phyloP scores from a whole-genome alignment of 2,797 vertebrate genomes.

The Parambassis ranga region DNA sequence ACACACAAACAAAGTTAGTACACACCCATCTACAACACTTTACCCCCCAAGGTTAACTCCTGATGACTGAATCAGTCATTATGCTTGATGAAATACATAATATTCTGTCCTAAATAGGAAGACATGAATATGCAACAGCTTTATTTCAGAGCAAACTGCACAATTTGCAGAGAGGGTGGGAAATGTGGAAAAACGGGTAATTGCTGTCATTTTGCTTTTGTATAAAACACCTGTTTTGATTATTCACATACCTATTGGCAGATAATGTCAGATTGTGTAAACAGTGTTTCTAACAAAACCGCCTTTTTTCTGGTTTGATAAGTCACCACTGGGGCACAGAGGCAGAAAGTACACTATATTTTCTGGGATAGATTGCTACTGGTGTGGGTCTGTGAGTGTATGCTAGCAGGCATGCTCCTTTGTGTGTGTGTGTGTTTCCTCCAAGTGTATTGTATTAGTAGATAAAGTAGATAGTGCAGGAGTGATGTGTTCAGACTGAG shows the following conservation, averaged over 20 bases:
- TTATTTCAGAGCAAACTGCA: conserved; percentile 25
- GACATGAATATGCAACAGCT: conserved; percentile 56
- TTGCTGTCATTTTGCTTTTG: conserved; percentile 17
- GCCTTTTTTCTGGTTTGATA: conserved; percentile 30
- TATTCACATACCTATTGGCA: neutral
- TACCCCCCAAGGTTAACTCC: conserved; percentile 46
- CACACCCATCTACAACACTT: conserved; percentile 37
- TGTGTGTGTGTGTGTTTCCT: conserved; percentile 19
- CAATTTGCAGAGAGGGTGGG: conserved; percentile 5
- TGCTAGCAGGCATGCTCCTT: neutral
- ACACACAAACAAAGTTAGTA: conserved; percentile 10
- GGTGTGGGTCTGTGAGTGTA: conserved; percentile 1
- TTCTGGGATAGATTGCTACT: conserved; percentile 14
- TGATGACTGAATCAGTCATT: conserved; percentile 58
- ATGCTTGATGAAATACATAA: conserved; percentile 61
- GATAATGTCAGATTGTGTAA: conserved; percentile 27
- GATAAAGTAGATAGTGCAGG: conserved; percentile 34
- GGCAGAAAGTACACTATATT: conserved; percentile 21
- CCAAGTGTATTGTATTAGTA: conserved; percentile 11
- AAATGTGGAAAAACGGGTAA: neutral
- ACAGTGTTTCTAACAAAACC: conserved; percentile 15
- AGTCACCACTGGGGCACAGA: neutral
- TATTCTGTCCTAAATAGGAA: conserved; percentile 38
- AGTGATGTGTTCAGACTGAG: conserved; percentile 48
- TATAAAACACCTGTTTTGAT: conserved; percentile 7